phyloP scores from a whole-genome alignment of 2,113 vertebrate species.

The Rhynchopsitta pachyrhyncha region DNA sequence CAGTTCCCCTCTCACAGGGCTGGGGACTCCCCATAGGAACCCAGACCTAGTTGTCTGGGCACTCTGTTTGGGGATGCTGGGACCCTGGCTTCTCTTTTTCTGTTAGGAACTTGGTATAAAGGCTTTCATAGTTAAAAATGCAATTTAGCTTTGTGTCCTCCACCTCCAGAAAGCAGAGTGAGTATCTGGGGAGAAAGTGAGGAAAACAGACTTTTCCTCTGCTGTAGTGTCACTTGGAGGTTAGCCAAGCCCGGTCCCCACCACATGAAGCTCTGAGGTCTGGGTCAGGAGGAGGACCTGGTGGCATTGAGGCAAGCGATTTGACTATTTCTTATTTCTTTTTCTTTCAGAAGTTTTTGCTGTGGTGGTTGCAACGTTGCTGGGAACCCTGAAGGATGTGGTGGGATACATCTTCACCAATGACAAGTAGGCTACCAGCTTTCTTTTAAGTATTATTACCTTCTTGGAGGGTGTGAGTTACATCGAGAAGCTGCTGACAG shows the following conservation, averaged over 20 bases:
- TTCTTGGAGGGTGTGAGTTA: not conserved
- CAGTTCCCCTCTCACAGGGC: not conserved
- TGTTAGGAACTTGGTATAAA: not conserved
- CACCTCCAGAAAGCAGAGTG: not conserved
- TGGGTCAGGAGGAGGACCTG: not conserved
- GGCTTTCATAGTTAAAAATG: not conserved
- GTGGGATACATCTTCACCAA: conserved; percentile 85
- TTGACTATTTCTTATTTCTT: not conserved
- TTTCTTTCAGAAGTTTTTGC: conserved; percentile 71
- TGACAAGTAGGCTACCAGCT: conserved; percentile 78
- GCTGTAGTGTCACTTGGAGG: not conserved
- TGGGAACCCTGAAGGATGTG: conserved; percentile 77
- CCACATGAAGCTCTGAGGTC: not conserved
- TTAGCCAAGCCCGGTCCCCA: not conserved
- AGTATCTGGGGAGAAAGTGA: not conserved
- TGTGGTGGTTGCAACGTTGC: conserved; percentile 71
- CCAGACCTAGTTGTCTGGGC: not conserved
- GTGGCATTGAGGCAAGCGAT: not conserved
- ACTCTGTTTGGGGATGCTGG: not conserved
- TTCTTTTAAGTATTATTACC: not conserved
- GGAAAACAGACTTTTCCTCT: not conserved
- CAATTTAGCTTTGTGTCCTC: not conserved
- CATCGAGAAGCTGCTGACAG: not conserved
- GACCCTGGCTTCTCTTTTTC: not conserved
- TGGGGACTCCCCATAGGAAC: not conserved